Conservation (phyloP, 2,888 invertebrate genomes). For the Drosophila atripex region DNA sequence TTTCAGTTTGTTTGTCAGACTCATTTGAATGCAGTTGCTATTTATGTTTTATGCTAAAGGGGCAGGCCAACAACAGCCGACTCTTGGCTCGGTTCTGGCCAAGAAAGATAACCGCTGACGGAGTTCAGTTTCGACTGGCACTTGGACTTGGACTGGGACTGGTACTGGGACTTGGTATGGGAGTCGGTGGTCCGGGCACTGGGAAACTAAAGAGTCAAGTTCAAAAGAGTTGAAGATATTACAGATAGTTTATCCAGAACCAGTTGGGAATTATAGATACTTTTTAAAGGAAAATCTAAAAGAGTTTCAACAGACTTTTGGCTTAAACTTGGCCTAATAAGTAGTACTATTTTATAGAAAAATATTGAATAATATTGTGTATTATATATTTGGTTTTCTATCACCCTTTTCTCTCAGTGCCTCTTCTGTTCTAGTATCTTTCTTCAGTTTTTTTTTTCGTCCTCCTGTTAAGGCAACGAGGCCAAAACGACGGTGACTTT, state of each 20-base stretch:
- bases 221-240: neutral
- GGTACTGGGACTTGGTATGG: neutral
- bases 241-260: too few species aligned
- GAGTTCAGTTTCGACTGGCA: conserved; percentile 7
- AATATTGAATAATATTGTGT: too few species aligned
- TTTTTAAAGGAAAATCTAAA: too few species aligned
- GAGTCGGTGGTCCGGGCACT: conserved; percentile 14
- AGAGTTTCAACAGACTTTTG: too few species aligned
- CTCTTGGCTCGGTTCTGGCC: neutral
- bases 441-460: neutral
- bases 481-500: conserved; percentile 31
- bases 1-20: conserved; percentile 72
- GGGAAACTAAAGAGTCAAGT: neutral
- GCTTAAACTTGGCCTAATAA: too few species aligned
- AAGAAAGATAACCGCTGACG: conserved; percentile 64
- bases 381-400: too few species aligned
- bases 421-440: conserved; percentile 1
- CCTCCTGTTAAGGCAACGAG: conserved; percentile 32
- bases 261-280: too few species aligned
- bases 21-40: conserved; percentile 80
- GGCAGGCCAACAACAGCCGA: conserved; percentile 15
- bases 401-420: conserved; percentile 8
- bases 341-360: too few species aligned
- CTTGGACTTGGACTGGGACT: neutral
- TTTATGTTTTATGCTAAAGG: conserved; percentile 79